A percentile compares a stretch with the other conserved stretches of the same genome.
phyloP scores from a whole-genome alignment of 1,140 invertebrate species.

The Condylostylus longicornis region DNA sequence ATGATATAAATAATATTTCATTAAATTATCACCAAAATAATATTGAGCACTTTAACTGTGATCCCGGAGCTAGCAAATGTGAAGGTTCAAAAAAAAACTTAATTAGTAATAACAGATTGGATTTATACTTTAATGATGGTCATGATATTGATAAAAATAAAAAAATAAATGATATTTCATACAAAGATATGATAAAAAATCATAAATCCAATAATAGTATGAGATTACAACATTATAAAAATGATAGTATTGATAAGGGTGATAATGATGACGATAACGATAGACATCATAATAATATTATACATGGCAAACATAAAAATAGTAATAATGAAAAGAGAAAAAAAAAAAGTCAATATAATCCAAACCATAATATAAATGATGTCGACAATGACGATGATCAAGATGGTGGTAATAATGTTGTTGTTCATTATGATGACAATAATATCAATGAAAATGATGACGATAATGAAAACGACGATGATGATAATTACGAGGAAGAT shows the following conservation, averaged over 20 bases:
- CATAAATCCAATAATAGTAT: slow-evolving; percentile 19
- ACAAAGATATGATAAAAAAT: no score
- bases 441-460: background rate
- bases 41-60: no score
- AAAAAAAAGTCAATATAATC: slow-evolving; percentile 10
- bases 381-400: slow-evolving; percentile 14
- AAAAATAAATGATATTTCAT: no score
- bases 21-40: no score
- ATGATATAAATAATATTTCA: no score
- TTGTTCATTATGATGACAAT: background rate
- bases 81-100: no score
- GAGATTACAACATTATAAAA: slow-evolving; percentile 27
- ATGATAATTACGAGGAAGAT: slow-evolving; percentile 19
- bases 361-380: background rate
- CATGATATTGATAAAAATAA: no score
- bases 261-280: slow-evolving; percentile 42
- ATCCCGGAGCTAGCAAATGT: no score
- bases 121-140: no score
- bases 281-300: slow-evolving; percentile 39
- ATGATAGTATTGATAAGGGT: slow-evolving; percentile 18
- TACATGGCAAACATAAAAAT: slow-evolving; percentile 15
- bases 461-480: slow-evolving; percentile 3
- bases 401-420: slow-evolving; percentile 6
- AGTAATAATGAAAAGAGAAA: slow-evolving; percentile 21
- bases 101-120: no score